phyloP scores from a whole-genome alignment of 2,888 invertebrate species.

The Silvanus unidentatus region DNA sequence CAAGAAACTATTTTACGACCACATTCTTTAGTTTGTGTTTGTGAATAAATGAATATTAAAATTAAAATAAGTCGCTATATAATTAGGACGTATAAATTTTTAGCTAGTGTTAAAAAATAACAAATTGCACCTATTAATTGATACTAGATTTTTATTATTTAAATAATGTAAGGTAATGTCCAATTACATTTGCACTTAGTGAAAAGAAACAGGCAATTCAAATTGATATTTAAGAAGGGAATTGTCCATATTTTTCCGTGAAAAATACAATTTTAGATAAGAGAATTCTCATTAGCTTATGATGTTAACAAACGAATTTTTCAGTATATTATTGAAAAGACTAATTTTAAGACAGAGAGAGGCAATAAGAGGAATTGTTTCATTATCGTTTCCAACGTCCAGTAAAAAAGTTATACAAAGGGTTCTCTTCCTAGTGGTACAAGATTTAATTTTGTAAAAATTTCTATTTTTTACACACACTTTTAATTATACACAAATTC shows the following conservation, averaged over 20 bases:
- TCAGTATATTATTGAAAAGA: not conserved
- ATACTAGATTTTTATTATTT: constrained; percentile 1
- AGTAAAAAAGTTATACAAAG: not conserved
- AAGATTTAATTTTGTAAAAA: not conserved
- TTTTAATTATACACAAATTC: too few relatives aligned
- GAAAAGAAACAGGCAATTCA: not conserved
- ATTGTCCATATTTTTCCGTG: constrained; percentile 1
- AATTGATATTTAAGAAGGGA: too few relatives aligned
- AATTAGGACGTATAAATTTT: constrained; percentile 3
- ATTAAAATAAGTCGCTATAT: constrained; percentile 1
- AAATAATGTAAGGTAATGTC: constrained; percentile 1
- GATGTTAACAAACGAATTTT: constrained; percentile 5
- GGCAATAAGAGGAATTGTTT: constrained; percentile 1
- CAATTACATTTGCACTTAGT: not conserved
- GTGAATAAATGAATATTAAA: not conserved
- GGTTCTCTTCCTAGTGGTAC: not conserved
- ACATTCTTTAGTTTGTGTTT: not conserved
- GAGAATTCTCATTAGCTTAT: constrained; percentile 3
- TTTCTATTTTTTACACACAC: too few relatives aligned
- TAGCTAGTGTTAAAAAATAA: constrained; percentile 1
- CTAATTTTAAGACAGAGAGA: not conserved
- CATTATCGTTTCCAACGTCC: not conserved
- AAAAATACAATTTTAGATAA: not conserved
- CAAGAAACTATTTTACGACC: not conserved
- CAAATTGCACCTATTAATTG: constrained; percentile 1